Evolutionary conservation across 2,113 vertebrate genomes (phyloP).

Genomic region (Trogon surrucura): DNA sequence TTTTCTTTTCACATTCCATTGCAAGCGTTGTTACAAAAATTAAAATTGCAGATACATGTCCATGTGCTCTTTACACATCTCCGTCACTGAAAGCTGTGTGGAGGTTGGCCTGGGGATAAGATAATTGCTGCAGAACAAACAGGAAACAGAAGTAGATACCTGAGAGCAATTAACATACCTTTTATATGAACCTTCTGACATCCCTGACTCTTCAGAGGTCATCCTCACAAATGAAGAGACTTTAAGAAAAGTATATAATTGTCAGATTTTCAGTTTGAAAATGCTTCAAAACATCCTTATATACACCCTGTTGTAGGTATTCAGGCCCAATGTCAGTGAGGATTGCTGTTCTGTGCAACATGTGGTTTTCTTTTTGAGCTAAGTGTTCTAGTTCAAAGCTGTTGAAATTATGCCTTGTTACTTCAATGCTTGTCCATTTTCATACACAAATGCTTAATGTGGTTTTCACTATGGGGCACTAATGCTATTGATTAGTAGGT

Average conservation of each 20-base stretch:
- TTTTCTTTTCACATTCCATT: background rate
- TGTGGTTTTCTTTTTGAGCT: background rate
- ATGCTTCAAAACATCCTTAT: background rate
- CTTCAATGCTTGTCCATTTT: background rate
- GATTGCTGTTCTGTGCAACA: background rate
- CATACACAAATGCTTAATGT: background rate
- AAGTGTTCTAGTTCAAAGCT: background rate
- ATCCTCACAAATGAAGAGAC: background rate
- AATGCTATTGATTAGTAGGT: background rate
- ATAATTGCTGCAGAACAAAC: background rate
- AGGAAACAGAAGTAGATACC: background rate
- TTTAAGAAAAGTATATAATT: background rate
- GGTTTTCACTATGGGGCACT: background rate
- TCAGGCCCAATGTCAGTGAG: background rate
- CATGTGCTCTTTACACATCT: background rate
- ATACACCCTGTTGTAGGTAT: background rate
- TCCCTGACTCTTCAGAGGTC: background rate
- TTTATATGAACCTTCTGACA: background rate
- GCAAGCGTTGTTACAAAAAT: background rate
- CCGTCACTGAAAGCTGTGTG: background rate
- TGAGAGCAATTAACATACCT: background rate
- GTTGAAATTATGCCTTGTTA: background rate
- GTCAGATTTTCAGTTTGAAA: background rate
- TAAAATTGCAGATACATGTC: accelerated
- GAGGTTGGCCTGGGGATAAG: background rate